Percentiles rank a stretch among this genome's conserved stretches.
These are phyloP conservation scores for Oppia nitens DNA, from an alignment of 1,140 invertebrate species.

Conservation along the genomic window DNA sequence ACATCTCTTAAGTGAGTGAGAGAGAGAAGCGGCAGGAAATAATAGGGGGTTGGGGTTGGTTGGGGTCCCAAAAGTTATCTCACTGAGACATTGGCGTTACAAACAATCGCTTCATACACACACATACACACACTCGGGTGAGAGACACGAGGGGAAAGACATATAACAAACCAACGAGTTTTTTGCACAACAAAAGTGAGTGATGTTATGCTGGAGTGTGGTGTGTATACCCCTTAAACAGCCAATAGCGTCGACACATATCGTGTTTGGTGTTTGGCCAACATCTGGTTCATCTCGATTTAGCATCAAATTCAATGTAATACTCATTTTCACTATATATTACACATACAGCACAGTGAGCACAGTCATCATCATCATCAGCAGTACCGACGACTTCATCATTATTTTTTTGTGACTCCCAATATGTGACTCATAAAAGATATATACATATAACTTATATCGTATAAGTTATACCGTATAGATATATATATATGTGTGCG, in stretches of 20 bases:
- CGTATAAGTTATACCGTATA: too few species aligned
- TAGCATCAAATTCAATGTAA: too few species aligned
- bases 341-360: not conserved
- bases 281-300: not conserved
- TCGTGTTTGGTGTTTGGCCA: not conserved
- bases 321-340: too few species aligned
- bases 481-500: too few species aligned
- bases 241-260: not conserved
- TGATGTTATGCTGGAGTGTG: not conserved
- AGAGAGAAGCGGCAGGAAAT: not conserved
- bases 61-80: too few species aligned
- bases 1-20: too few species aligned
- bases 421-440: too few species aligned
- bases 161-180: not conserved
- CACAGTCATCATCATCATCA: constrained; percentile 1
- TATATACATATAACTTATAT: too few species aligned
- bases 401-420: too few species aligned
- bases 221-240: not conserved
- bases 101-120: too few species aligned
- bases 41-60: not conserved
- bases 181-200: not conserved
- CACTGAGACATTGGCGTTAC: too few species aligned
- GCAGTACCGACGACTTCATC: not conserved
- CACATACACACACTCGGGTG: too few species aligned
- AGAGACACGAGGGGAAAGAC: not conserved